Evolutionary conservation across 2,888 invertebrate genomes (phyloP), one percentile per base, ranked within the genome.

Genomic region (Lasiommata megera): DNA sequence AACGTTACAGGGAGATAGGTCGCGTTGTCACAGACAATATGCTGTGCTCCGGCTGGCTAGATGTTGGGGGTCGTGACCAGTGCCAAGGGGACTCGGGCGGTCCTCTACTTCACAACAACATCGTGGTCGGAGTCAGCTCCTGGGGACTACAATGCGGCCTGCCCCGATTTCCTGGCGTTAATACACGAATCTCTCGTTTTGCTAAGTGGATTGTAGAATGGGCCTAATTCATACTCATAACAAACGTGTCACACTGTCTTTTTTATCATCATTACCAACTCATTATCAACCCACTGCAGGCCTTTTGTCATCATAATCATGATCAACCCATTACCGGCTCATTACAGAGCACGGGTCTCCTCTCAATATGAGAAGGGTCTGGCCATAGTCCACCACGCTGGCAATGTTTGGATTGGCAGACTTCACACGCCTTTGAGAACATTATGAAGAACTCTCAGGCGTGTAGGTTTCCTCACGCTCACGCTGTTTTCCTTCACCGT

Each of bases 81-180:
- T 86, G 85, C 72, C 73, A 72, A 54, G 80, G 80, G 1, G 85
- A 83, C 65, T 76, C 77, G 18, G 86, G 84, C 1, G 79, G 84
- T 34, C 83, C 85, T 29, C 74, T 84, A 6, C 69, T 78, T 64
- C 82, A 84, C 69, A 77, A 79, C 55, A 58, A 61, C 2, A 58
- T 77, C 1, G 66, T 82, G 6, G 59, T 63, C 43, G 7, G 67
- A 69, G 6, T 50, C 1, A 23, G 77, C 62, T 69, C 83, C 72
- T 50, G 76, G 79, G 53, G 80, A 73, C 36, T 76, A 68, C 48
- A 67, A 0, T 80, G 80, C 29, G 76, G 66, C 18, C 56, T 56
- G 0, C 46, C 66, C 1, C 16, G 46, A 0, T 79, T 58, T 53
- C 79, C 79, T 29, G 73, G 73, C 14, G 71, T 79, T 29, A 78